Conservation (phyloP, 1,140 invertebrate species). For the Drosophila ambigua region DNA sequence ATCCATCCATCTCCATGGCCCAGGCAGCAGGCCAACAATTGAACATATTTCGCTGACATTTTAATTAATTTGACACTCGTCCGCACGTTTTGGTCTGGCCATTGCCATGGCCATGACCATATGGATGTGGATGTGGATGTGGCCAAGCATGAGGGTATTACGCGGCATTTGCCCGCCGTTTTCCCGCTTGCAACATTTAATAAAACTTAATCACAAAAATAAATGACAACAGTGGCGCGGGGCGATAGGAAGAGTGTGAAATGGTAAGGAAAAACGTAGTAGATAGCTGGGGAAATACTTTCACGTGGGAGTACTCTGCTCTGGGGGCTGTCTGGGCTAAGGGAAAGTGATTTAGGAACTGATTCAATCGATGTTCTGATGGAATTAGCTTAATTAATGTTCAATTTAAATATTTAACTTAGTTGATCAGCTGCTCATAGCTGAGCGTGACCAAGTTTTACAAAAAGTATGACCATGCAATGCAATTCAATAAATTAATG, state of each 20-base stretch:
- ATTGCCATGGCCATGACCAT: slow-evolving; percentile 9
- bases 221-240: slow-evolving; percentile 21
- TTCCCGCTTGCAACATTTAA: slow-evolving; percentile 56
- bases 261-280: too few species aligned
- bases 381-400: too few species aligned
- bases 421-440: neutral
- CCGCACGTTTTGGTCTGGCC: slow-evolving; percentile 40
- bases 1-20: slow-evolving; percentile 48
- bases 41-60: slow-evolving; percentile 83
- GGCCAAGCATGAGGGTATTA: slow-evolving; percentile 41
- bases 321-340: too few species aligned
- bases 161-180: slow-evolving; percentile 40
- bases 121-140: neutral
- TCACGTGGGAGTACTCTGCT: too few species aligned
- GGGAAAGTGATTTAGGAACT: too few species aligned
- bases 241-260: neutral
- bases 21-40: slow-evolving; percentile 49
- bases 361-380: too few species aligned
- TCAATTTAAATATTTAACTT: too few species aligned
- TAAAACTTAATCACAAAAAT: slow-evolving; percentile 65
- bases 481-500: too few species aligned
- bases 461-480: too few species aligned
- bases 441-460: too few species aligned
- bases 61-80: slow-evolving; percentile 83
- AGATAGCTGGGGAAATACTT: too few species aligned